A percentile compares a stretch with the other conserved stretches of the same genome.
phyloP scores from a whole-genome alignment of 2,113 vertebrate genomes.

The Gila orcuttii region DNA sequence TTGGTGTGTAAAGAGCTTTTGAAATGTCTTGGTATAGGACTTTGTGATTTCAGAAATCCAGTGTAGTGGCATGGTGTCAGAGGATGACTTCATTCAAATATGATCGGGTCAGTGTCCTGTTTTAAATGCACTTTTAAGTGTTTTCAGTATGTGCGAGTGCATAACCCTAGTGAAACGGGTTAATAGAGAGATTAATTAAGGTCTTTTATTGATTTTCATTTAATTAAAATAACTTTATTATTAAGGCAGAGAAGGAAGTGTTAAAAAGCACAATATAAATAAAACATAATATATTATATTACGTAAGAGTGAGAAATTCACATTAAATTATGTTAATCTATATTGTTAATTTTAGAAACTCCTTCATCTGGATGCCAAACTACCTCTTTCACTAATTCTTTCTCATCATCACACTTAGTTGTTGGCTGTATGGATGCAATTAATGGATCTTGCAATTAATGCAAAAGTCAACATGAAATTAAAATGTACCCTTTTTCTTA shows the following conservation, averaged over 20 bases:
- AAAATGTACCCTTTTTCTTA: not conserved
- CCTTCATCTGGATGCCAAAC: not conserved
- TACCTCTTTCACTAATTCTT: not conserved
- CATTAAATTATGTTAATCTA: too few relatives aligned
- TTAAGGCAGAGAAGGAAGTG: not conserved
- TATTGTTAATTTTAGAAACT: not conserved
- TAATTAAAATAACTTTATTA: not conserved
- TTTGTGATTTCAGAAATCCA: not conserved
- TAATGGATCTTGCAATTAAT: not conserved
- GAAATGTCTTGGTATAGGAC: not conserved
- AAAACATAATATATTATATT: not conserved
- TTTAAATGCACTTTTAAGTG: not conserved
- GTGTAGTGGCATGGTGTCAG: not conserved
- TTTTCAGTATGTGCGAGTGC: not conserved
- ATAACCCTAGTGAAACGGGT: not conserved
- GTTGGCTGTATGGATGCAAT: not conserved
- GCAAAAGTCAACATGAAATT: not conserved
- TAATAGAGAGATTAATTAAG: not conserved
- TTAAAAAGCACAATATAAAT: not conserved
- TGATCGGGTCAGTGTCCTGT: not conserved
- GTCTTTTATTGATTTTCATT: not conserved
- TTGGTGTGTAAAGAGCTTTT: not conserved
- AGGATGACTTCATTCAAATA: not conserved
- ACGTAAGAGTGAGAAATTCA: not conserved
- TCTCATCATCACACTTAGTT: not conserved